A percentile compares a stretch with the other conserved stretches of the same genome.
Conservation (phyloP, 2,888 invertebrate species). For the Microctonus aethiopoides region DNA sequence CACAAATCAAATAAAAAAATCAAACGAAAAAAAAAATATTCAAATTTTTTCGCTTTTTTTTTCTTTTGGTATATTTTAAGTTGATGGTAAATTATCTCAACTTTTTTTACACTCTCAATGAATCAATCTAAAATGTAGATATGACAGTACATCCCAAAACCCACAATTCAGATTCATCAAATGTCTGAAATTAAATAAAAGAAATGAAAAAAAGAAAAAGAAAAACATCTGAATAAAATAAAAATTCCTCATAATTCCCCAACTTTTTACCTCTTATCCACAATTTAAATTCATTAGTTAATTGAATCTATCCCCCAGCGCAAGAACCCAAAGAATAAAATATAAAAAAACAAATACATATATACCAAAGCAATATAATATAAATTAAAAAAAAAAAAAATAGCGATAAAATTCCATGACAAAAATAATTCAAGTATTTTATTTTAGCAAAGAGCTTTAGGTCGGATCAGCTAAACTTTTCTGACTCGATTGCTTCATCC, state of each 20-base stretch:
- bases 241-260: slow-evolving; percentile 6
- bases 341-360: neutral
- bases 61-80: neutral
- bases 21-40: slow-evolving; percentile 23
- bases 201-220: neutral
- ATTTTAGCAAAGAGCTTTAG: neutral
- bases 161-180: slow-evolving; percentile 11
- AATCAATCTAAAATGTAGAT: slow-evolving; percentile 38
- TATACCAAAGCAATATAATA: neutral
- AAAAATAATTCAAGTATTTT: neutral
- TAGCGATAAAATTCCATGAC: neutral
- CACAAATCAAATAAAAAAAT: no score
- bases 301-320: slow-evolving; percentile 29
- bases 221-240: slow-evolving; percentile 2
- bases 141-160: slow-evolving; percentile 27
- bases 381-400: neutral
- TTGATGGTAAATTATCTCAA: no score
- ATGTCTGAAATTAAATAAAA: neutral
- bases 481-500: neutral
- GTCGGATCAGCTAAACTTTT: neutral
- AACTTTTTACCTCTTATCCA: neutral
- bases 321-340: neutral
- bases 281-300: slow-evolving; percentile 37
- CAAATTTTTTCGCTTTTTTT: slow-evolving; percentile 24
- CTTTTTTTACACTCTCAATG: slow-evolving; percentile 14